Evolutionary conservation across 2,888 invertebrate genomes (phyloP).

Genomic region (Apotomis capreana): DNA sequence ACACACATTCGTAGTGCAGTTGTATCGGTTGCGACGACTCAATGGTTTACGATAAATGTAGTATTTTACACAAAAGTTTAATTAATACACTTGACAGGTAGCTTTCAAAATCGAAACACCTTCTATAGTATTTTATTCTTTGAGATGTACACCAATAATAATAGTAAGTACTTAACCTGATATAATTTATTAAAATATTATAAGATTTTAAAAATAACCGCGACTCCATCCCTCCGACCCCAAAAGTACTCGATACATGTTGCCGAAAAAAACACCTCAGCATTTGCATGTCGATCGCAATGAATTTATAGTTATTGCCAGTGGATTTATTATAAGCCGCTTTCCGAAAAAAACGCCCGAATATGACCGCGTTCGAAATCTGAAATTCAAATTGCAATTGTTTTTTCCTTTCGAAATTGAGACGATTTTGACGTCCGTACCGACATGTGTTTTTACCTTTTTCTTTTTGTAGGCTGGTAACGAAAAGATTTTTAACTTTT

Average conservation of each 20-base stretch:
- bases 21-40: too few relatives aligned
- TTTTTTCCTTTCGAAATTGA: slow-evolving; percentile 79
- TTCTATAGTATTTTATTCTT: too few relatives aligned
- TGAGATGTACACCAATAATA: too few relatives aligned
- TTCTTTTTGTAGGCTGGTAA: slow-evolving; percentile 44
- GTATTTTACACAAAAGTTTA: too few relatives aligned
- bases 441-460: slow-evolving; percentile 69
- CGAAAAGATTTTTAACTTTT: slow-evolving; percentile 46
- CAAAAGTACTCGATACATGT: slow-evolving; percentile 68
- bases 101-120: too few relatives aligned
- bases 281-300: slow-evolving; percentile 83
- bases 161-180: neutral
- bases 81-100: too few relatives aligned
- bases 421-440: slow-evolving; percentile 78
- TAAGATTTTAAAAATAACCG: neutral
- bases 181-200: neutral
- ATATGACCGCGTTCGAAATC: slow-evolving; percentile 76
- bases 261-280: slow-evolving; percentile 74
- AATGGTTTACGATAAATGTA: too few relatives aligned
- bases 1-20: too few relatives aligned
- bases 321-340: slow-evolving; percentile 77
- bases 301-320: slow-evolving; percentile 83
- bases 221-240: slow-evolving; percentile 56
- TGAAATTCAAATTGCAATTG: slow-evolving; percentile 80
- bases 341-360: slow-evolving; percentile 76